Percentiles rank a stretch among this genome's conserved stretches.
These are phyloP conservation scores for Maconellicoccus hirsutus DNA, from an alignment of 1,140 invertebrate species.

Conservation along the genomic window DNA sequence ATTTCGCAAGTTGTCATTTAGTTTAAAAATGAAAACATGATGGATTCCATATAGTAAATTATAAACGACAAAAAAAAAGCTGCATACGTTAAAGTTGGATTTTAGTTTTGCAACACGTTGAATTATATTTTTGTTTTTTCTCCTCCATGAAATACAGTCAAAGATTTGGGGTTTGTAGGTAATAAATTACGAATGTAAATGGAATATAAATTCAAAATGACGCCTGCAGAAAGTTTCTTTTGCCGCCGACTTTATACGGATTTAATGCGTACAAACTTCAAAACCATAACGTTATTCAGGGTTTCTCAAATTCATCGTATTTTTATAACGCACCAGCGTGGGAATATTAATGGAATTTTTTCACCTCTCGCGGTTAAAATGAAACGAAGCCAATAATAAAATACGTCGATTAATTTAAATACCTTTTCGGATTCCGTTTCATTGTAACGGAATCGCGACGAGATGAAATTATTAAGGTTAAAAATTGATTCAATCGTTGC, in stretches of 20 bases:
- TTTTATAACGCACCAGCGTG: not conserved
- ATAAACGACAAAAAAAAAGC: not conserved
- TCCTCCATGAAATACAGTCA: slow-evolving; percentile 8
- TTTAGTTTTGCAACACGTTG: not conserved
- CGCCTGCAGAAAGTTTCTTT: not conserved
- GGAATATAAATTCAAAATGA: slow-evolving; percentile 9
- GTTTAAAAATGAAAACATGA: not conserved
- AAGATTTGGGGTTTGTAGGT: slow-evolving; percentile 3
- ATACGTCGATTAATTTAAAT: too few species aligned
- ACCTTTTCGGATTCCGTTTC: too few species aligned
- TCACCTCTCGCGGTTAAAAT: too few species aligned
- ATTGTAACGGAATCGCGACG: not conserved
- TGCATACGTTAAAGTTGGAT: slow-evolving; percentile 4
- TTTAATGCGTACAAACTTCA: not conserved
- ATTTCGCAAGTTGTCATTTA: not conserved
- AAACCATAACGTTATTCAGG: not conserved
- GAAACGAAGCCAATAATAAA: too few species aligned
- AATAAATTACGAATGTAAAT: slow-evolving; percentile 10
- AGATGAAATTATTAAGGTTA: not conserved
- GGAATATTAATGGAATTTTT: too few species aligned
- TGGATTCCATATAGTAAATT: not conserved
- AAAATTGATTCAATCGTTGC: not conserved
- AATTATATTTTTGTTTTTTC: slow-evolving; percentile 10
- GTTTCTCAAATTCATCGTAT: not conserved
- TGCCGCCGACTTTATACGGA: not conserved